Base-by-base conservation (phyloP, 2,888 invertebrate genomes). In the Philereme transversata region DNA sequence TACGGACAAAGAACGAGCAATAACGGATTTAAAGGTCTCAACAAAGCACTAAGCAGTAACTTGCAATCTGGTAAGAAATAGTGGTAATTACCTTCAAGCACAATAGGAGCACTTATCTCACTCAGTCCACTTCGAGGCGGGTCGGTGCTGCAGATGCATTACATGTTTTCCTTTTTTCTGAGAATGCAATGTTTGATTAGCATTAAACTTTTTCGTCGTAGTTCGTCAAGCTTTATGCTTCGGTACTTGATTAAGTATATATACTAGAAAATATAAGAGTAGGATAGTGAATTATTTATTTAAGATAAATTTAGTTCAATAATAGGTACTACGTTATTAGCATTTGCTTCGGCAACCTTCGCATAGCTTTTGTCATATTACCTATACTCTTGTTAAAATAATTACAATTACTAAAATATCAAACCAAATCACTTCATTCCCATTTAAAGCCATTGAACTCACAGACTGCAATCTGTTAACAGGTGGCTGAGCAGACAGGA, bases 401-500 rank as follows among this genome's bases (percentile, higher is more conserved):
- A 40, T 40, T 5, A 8, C 4, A 7, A 5, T 40, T 40, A 1
- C 7, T 40, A 8, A 36, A 36, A 36, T 36, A 6, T 36, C 36
- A 22, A 22, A 22, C 22, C 22, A 22, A 22, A 22, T 22, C 8
- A 4, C 7, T 40, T 40, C 2, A 7, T 40, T 40, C 6, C 40
- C 40, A 40, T 40, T 40, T 40, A 6, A 6, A 40, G 40, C 43
- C 43, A 36, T 55, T 36, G 40, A 51, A 51, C 51, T 35, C 5
- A 41, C 11, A 8, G 38, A 45, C 33, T 56, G 41, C 36, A 38
- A 48, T 59, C 48, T 55, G 56, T 69, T 69, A 63, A 59, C 88
- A 94, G 84, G 97, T 97, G 51, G 97, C 97, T 55, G 96, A 96
- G 72, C 95, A 97, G 79, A 96, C 97, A 5, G 95, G 95, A 50